Percentiles rank a stretch among this genome's conserved stretches.
phyloP scores from a whole-genome alignment of 2,888 invertebrate genomes.

The Artemia sinica region DNA sequence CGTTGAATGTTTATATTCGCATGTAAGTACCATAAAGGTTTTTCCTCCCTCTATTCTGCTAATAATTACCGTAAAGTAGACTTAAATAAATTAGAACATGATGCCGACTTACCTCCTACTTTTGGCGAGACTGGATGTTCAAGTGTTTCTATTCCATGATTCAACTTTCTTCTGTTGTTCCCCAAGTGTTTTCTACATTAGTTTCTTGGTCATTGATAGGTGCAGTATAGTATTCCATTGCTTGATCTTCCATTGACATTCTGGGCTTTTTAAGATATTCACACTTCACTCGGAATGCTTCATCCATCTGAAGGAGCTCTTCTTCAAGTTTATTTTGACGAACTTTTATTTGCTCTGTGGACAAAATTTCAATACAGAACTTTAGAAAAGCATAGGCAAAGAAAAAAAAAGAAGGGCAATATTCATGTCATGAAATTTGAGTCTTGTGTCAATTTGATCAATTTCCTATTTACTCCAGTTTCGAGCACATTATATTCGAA shows the following conservation, averaged over 20 bases:
- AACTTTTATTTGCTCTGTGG: neutral
- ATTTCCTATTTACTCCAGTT: no score
- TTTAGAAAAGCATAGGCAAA: no score
- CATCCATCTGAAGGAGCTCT: neutral
- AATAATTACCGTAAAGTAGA: no score
- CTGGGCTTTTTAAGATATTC: neutral
- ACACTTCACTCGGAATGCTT: neutral
- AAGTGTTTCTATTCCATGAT: neutral
- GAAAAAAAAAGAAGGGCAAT: no score
- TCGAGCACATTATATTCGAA: no score
- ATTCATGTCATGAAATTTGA: no score
- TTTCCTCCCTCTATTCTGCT: no score
- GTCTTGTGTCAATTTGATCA: no score
- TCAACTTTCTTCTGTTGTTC: neutral
- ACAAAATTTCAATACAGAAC: neutral
- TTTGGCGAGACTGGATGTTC: neutral
- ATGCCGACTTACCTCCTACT: neutral
- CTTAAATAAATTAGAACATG: no score
- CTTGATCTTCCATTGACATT: neutral
- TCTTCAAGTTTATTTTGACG: slow-evolving; percentile 5
- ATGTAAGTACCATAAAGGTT: no score
- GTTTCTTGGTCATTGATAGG: neutral
- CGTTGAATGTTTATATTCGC: no score
- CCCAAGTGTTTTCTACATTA: neutral
- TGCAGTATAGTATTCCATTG: neutral